phyloP scores from a whole-genome alignment of 2,888 invertebrate genomes.

The Dicyrtoma fusca region DNA sequence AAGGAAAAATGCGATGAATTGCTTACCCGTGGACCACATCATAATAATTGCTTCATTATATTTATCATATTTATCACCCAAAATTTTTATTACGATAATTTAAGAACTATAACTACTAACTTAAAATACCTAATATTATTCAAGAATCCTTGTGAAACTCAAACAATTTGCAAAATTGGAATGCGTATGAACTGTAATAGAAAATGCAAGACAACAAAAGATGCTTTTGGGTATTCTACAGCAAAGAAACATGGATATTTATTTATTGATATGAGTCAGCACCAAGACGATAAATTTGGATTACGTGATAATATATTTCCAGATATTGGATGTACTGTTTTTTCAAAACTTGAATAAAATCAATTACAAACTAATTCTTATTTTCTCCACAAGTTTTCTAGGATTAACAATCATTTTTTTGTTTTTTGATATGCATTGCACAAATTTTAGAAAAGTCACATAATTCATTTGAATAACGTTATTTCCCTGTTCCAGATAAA shows the following conservation, averaged over 20 bases:
- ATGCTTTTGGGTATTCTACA: conserved; percentile 39
- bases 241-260: conserved; percentile 43
- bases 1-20: not conserved
- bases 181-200: conserved; percentile 46
- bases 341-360: conserved; percentile 10
- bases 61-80: conserved; percentile 23
- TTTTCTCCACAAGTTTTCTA: not conserved
- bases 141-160: conserved; percentile 45
- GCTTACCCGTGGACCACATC: conserved; percentile 16
- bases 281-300: conserved; percentile 44
- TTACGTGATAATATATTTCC: conserved; percentile 46
- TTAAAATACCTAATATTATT: conserved; percentile 30
- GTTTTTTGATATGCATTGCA: too few species aligned
- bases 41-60: conserved; percentile 19
- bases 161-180: conserved; percentile 30
- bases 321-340: conserved; percentile 38
- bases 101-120: conserved; percentile 38
- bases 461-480: too few species aligned
- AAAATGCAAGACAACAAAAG: conserved; percentile 15
- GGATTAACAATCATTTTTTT: too few species aligned
- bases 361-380: not conserved
- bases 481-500: too few species aligned
- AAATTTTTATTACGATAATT: conserved; percentile 41
- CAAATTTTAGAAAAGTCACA: too few species aligned
- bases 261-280: conserved; percentile 44